Percentiles rank a stretch among this genome's conserved stretches.
phyloP scores from a whole-genome alignment of 2,797 vertebrate species.

The Adelosebastes latens region DNA sequence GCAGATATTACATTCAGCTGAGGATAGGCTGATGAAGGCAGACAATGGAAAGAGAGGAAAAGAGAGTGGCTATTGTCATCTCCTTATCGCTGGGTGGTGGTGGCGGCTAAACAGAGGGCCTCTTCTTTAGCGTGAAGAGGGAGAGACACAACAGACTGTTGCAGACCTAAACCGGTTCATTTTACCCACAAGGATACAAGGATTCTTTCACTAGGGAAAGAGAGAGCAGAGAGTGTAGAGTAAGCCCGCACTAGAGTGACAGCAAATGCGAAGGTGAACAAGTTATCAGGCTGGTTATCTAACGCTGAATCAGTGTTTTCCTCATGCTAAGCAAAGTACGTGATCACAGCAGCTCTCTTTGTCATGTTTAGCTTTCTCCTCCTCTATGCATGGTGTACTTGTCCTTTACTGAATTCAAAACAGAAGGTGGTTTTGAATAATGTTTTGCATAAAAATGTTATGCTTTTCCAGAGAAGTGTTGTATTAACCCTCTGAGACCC shows the following conservation, averaged over 20 bases:
- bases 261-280: not conserved
- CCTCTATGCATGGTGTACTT: not conserved
- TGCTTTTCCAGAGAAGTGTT: not conserved
- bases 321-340: not conserved
- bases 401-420: not conserved
- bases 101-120: slow-evolving; percentile 23
- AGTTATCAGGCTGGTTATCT: slow-evolving; percentile 5
- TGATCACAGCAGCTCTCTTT: not conserved
- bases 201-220: slow-evolving; percentile 39
- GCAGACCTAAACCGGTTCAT: slow-evolving; percentile 26
- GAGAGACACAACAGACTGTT: slow-evolving; percentile 8
- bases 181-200: slow-evolving; percentile 21
- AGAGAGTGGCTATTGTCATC: slow-evolving; percentile 45
- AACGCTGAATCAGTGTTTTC: slow-evolving; percentile 22
- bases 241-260: not conserved
- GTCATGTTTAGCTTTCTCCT: not conserved
- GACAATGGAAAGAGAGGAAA: not conserved
- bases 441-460: not conserved
- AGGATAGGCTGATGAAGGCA: not conserved
- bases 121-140: slow-evolving; percentile 29
- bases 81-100: slow-evolving; percentile 7
- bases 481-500: no score
- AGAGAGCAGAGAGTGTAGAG: not conserved
- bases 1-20: not conserved
- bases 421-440: not conserved